Base-by-base conservation (phyloP, 2,797 vertebrate species). In the Crocodylus rhombifer region DNA sequence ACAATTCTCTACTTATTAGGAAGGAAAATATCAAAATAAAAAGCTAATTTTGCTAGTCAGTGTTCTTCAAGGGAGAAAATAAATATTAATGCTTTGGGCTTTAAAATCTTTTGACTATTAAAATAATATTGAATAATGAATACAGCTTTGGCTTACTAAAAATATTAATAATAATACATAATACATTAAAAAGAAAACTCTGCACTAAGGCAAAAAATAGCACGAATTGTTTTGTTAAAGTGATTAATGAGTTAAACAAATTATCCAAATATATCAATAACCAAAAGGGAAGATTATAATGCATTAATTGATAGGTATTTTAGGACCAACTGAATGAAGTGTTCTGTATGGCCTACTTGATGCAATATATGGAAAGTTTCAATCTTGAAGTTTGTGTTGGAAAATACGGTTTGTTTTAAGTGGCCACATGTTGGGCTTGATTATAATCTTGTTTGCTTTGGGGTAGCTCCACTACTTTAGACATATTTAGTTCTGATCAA, bases 401-500 rank as follows among this genome's bases (percentile, higher is more conserved):
- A 71, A 14, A 30, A 4, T n/a, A 62, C 14, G 1, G 8, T 5
- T 61, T 51, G 36, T 65, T 77, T 89, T 61, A 77, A 51, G 42
- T 51, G 7, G 11, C 23, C 28, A 84, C 7, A 80, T 0, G 4
- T 6, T 62, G 28, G 6, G n/a, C 25, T 3, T 2, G 65, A 1
- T 18, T 82, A 60, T 86, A 33, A 83, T 55, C 14, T 51, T 51
- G 42, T 51, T 51, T 51, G 42, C 42, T 51, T 73, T 85, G 16
- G 0, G 87, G 26, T 58, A 69, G 23, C 5, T 42, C 4, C 69
- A 20, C 14, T 56, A 3, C 1, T 23, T 3, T 11, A 15, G 86
- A 65, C 1, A 55, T 36, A 2, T 0, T 0, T 12, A n/a, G 0
- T 6, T 42, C 18, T 82, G n/a, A 16, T 2, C 0, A 3, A 63